Percentiles rank a stretch among this genome's conserved stretches.
Conservation (phyloP, 2,113 vertebrate species). For the Neolamprologus longior region DNA sequence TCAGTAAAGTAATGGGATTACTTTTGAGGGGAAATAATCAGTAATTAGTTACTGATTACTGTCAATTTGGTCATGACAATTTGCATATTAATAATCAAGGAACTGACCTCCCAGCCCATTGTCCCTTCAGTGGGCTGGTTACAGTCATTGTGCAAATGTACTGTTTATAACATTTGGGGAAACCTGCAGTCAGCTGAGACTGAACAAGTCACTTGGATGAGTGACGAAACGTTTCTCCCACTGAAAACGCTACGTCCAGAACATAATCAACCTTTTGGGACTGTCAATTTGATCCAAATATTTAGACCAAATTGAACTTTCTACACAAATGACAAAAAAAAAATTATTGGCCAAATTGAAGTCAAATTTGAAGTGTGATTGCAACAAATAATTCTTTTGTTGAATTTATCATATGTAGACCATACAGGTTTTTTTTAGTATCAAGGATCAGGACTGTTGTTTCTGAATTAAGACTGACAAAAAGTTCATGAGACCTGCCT, state of each 20-base stretch:
- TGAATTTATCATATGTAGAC: not conserved
- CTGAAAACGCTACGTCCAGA: not conserved
- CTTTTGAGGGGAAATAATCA: not conserved
- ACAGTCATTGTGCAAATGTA: not conserved
- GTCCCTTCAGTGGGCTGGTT: not conserved
- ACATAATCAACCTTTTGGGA: not conserved
- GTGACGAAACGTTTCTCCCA: not conserved
- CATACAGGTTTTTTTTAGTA: not conserved
- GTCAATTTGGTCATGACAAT: not conserved
- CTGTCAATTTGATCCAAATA: not conserved
- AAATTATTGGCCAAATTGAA: not conserved
- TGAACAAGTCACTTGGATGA: not conserved
- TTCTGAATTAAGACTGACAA: not conserved
- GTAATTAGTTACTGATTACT: not conserved
- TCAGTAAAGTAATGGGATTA: not conserved
- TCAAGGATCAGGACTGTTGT: not conserved
- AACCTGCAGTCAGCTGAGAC: not conserved
- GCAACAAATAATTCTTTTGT: not conserved
- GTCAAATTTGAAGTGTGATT: not conserved
- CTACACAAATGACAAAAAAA: not conserved
- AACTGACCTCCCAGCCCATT: not conserved
- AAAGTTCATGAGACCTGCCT: not conserved
- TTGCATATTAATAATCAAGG: not conserved
- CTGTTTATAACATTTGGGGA: not conserved
- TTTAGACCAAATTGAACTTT: not conserved